phyloP scores from a whole-genome alignment of 1,140 invertebrate species.

The Phymorhynchus buccinoides region DNA sequence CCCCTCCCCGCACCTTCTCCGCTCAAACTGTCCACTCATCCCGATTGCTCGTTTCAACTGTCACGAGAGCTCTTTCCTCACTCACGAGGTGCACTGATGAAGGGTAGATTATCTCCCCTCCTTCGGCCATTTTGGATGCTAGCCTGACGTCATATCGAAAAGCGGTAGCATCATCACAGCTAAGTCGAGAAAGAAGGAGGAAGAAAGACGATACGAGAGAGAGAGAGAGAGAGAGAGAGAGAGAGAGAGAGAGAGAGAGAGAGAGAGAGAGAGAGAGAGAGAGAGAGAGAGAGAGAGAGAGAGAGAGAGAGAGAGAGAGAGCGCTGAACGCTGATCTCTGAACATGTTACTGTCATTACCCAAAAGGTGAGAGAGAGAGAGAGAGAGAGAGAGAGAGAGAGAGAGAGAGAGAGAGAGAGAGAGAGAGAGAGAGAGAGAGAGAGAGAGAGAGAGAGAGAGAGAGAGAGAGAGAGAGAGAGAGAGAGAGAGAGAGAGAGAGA shows the following conservation, averaged over 20 bases:
- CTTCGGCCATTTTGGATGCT: neutral
- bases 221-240: neutral
- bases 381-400: no score
- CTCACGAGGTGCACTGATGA: neutral
- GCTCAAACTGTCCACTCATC: neutral
- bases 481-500: neutral
- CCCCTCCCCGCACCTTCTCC: neutral
- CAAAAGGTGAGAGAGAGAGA: no score
- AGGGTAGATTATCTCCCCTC: conserved; percentile 14
- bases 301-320: neutral
- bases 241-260: no score
- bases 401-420: neutral
- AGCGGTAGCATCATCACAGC: no score
- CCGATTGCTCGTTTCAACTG: neutral
- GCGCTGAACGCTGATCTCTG: no score
- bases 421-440: neutral
- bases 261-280: no score
- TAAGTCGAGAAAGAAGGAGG: no score
- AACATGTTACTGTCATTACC: no score
- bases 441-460: neutral
- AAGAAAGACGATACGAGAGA: neutral
- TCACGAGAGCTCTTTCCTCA: neutral
- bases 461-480: neutral
- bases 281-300: no score
- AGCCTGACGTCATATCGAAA: neutral